Evolutionary conservation across 2,113 vertebrate genomes (phyloP).

Genomic region (Mixornis gularis): DNA sequence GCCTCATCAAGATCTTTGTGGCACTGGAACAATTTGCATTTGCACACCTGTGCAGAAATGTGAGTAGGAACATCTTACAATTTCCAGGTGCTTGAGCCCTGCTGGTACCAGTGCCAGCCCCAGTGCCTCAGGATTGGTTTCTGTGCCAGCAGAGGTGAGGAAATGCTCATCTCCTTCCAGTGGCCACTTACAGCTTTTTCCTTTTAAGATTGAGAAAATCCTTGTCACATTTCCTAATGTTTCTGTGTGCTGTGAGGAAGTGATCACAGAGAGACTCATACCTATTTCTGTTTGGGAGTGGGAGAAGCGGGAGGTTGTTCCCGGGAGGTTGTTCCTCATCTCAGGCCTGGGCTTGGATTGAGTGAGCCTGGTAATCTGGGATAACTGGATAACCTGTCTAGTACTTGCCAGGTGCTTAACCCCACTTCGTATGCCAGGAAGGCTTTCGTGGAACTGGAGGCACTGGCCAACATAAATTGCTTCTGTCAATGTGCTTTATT

Average conservation of each 20-base stretch:
- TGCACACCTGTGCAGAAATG: not conserved
- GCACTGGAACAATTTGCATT: not conserved
- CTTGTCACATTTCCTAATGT: not conserved
- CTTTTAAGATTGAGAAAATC: not conserved
- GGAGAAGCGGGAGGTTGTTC: not conserved
- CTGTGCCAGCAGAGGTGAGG: not conserved
- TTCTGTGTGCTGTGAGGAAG: not conserved
- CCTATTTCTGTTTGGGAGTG: not conserved
- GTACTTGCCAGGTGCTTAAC: not conserved
- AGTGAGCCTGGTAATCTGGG: not conserved
- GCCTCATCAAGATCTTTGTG: not conserved
- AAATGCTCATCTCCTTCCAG: not conserved
- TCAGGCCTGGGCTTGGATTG: not conserved
- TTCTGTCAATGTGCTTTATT: slow-evolving; percentile 29
- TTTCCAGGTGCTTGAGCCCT: not conserved
- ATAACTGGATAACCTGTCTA: not conserved
- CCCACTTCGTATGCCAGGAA: not conserved
- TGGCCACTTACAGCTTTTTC: not conserved
- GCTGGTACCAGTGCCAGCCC: not conserved
- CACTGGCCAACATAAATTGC: not conserved
- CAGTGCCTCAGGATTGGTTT: not conserved
- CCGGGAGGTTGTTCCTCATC: not conserved
- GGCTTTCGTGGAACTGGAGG: not conserved
- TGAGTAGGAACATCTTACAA: not conserved
- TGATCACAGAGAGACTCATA: not conserved